Evolutionary conservation across 2,888 invertebrate species (phyloP).

Genomic region (Acronicta alni): DNA sequence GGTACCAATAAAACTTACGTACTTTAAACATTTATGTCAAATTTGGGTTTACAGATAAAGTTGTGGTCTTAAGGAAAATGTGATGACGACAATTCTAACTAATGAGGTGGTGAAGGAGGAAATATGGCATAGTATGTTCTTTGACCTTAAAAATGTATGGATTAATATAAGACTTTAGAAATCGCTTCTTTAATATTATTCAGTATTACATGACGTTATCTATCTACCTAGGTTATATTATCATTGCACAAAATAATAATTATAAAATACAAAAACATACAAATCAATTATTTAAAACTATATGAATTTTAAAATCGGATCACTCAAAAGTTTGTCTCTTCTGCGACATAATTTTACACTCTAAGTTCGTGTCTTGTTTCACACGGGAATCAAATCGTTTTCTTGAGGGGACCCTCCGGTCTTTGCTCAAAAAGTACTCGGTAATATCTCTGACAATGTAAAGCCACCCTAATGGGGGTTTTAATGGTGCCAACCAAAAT

Average conservation of each 20-base stretch:
- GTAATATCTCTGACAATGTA: slow-evolving; percentile 57
- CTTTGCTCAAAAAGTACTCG: slow-evolving; percentile 62
- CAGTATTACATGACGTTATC: too few relatives aligned
- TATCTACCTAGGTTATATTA: too few relatives aligned
- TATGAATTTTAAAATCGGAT: background rate
- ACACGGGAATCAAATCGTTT: slow-evolving; percentile 83
- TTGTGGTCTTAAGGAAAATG: too few relatives aligned
- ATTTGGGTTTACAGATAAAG: too few relatives aligned
- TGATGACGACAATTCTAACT: background rate
- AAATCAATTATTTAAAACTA: background rate
- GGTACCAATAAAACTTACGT: too few relatives aligned
- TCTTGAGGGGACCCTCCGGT: slow-evolving; percentile 77
- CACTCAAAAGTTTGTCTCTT: slow-evolving; percentile 16
- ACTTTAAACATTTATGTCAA: too few relatives aligned
- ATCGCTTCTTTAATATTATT: too few relatives aligned
- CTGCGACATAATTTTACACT: slow-evolving; percentile 33
- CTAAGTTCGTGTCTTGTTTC: slow-evolving; percentile 70
- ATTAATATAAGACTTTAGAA: background rate
- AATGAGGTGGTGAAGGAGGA: background rate
- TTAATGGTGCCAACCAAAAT: slow-evolving; percentile 35
- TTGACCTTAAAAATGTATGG: background rate
- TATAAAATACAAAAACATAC: background rate
- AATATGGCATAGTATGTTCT: background rate
- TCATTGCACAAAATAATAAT: too few relatives aligned
- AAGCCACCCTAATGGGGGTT: slow-evolving; percentile 27